Evolutionary conservation across 2,113 vertebrate species (phyloP).

Genomic region (Semicossyphus pulcher): DNA sequence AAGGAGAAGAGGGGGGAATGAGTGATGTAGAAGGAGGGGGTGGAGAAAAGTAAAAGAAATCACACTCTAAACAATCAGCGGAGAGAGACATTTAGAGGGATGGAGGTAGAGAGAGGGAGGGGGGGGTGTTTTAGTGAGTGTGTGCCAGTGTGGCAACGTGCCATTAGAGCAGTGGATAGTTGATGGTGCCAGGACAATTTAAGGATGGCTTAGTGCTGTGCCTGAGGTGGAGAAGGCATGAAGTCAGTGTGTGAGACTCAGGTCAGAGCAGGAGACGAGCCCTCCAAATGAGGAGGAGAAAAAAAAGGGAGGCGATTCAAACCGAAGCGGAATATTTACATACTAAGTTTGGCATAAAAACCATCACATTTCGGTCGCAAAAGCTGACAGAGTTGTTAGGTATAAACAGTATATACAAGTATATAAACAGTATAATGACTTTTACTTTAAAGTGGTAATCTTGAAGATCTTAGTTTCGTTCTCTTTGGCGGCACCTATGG

Average conservation of each 20-base stretch:
- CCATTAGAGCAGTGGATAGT: slow-evolving; percentile 47
- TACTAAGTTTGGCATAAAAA: too few species aligned
- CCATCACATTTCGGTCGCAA: too few species aligned
- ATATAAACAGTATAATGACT: too few species aligned
- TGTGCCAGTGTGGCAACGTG: slow-evolving; percentile 36
- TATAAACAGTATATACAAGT: too few species aligned
- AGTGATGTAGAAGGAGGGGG: background rate
- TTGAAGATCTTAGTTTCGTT: too few species aligned
- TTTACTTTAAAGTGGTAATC: too few species aligned
- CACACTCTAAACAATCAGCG: slow-evolving; percentile 28
- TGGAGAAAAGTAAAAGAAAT: background rate
- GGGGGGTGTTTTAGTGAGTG: slow-evolving; percentile 18
- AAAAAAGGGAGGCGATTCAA: too few species aligned
- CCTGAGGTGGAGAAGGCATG: slow-evolving; percentile 28
- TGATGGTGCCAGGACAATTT: slow-evolving; percentile 59
- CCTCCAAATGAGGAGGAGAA: background rate
- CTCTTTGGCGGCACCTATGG: too few species aligned
- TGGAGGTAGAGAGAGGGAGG: slow-evolving; percentile 12
- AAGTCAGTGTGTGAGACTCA: slow-evolving; percentile 17
- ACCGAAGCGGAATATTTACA: too few species aligned
- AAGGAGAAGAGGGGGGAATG: background rate
- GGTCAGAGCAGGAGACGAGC: background rate
- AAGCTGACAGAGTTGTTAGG: too few species aligned
- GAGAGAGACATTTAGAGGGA: slow-evolving; percentile 23
- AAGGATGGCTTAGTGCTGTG: slow-evolving; percentile 44